These are phyloP conservation scores for Atethmia centrago DNA, from an alignment of 2,888 invertebrate genomes.

Conservation along the genomic window DNA sequence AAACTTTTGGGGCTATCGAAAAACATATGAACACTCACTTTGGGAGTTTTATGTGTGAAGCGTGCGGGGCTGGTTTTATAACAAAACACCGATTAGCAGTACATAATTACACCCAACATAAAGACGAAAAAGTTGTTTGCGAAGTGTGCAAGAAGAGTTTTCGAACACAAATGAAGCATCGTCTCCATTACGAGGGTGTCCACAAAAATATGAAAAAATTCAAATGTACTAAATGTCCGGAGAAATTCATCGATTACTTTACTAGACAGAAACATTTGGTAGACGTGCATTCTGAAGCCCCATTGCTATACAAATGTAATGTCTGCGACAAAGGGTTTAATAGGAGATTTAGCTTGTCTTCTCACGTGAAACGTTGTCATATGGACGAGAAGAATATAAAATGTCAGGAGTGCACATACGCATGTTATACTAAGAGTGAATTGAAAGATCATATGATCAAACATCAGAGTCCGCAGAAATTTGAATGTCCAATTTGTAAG, in stretches of 20 bases:
- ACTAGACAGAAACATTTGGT: constrained; percentile 72
- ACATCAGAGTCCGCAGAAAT: constrained; percentile 73
- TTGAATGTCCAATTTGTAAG: constrained; percentile 82
- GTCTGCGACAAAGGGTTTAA: constrained; percentile 60
- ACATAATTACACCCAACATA: constrained; percentile 71
- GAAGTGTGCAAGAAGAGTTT: constrained; percentile 75
- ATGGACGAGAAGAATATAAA: constrained; percentile 56
- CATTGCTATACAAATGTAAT: constrained; percentile 61
- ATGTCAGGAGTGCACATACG: constrained; percentile 42
- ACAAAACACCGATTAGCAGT: constrained; percentile 79
- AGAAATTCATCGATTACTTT: constrained; percentile 73
- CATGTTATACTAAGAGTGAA: constrained; percentile 23
- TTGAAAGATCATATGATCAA: constrained; percentile 74
- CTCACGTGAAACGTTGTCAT: constrained; percentile 63
- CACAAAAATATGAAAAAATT: constrained; percentile 71
- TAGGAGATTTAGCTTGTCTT: constrained; percentile 52
- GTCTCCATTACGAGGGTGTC: constrained; percentile 67
- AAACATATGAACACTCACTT: constrained; percentile 43
- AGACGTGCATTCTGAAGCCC: constrained; percentile 62
- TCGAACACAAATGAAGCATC: constrained; percentile 64
- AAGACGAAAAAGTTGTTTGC: constrained; percentile 52
- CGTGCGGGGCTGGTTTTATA: constrained; percentile 74
- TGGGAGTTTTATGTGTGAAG: constrained; percentile 60
- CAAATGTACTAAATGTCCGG: constrained; percentile 72
- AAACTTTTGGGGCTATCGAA: constrained; percentile 27